phyloP scores from a whole-genome alignment of 2,888 invertebrate species.

The Formica aserva region DNA sequence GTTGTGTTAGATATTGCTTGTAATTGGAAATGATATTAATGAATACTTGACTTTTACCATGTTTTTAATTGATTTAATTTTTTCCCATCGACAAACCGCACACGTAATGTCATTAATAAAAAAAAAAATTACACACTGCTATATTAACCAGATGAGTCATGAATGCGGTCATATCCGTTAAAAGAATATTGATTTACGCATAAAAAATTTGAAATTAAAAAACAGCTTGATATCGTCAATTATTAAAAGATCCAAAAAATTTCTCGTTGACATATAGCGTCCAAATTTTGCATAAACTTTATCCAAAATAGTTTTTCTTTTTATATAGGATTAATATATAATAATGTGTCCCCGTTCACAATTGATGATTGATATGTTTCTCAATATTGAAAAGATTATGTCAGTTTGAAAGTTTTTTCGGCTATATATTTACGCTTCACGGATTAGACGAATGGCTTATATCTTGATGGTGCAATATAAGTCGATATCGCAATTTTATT shows the following conservation, averaged over 20 bases:
- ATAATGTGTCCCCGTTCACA: not conserved
- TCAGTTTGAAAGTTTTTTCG: not conserved
- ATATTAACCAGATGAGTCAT: conserved; percentile 26
- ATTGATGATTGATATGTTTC: not conserved
- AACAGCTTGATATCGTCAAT: not conserved
- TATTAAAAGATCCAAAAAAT: not conserved
- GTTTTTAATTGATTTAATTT: not conserved
- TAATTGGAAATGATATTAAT: not conserved
- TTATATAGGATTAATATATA: conserved; percentile 7
- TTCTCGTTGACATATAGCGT: not conserved
- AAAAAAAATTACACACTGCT: conserved; percentile 1
- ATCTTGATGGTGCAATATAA: not conserved
- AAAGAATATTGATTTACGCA: conserved; percentile 6
- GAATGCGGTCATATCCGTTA: not conserved
- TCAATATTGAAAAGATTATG: not conserved
- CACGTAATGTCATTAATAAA: not conserved
- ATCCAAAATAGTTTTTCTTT: not conserved
- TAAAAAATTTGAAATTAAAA: not conserved
- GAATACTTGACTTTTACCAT: not conserved
- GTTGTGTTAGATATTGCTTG: not conserved
- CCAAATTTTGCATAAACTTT: not conserved
- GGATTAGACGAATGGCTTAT: not conserved
- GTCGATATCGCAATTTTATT: not conserved
- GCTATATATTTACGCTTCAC: not conserved
- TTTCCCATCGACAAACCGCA: not conserved